These are phyloP conservation scores for Polydrusus tereticollis DNA, from an alignment of 2,888 invertebrate species.

Conservation along the genomic window DNA sequence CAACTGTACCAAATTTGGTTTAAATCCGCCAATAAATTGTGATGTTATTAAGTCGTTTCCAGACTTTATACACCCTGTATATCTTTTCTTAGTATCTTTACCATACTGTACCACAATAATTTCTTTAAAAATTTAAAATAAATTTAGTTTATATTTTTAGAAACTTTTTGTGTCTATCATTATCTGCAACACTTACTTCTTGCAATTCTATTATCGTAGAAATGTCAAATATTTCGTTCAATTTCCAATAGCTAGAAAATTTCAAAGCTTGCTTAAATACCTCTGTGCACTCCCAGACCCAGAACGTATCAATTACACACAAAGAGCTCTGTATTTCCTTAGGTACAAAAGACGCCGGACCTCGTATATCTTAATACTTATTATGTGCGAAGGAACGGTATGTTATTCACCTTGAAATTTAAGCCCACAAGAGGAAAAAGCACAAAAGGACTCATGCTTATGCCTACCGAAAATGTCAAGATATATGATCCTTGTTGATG, in stretches of 20 bases:
- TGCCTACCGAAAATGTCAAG: conserved; percentile 37
- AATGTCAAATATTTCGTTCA: no score
- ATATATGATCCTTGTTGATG: conserved; percentile 37
- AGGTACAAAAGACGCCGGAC: conserved; percentile 26
- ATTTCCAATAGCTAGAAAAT: neutral
- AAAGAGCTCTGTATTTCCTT: conserved; percentile 29
- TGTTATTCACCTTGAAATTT: conserved; percentile 32
- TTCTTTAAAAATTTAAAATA: no score
- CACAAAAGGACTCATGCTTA: conserved; percentile 26
- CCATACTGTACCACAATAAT: no score
- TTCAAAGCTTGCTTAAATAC: neutral
- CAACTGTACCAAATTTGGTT: no score
- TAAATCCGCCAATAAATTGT: no score
- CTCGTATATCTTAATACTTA: conserved; percentile 35
- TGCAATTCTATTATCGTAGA: no score
- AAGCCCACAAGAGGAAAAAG: conserved; percentile 26
- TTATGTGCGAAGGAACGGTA: conserved; percentile 27
- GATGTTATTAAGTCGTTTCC: no score
- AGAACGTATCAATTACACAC: conserved; percentile 42
- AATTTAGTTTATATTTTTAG: no score
- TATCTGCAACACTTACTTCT: no score
- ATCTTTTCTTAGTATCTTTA: no score
- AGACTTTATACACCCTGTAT: no score
- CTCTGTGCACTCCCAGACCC: neutral
- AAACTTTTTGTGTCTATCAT: no score